Evolutionary conservation across 2,888 invertebrate species (phyloP).

Genomic region (Escarpia spicata): DNA sequence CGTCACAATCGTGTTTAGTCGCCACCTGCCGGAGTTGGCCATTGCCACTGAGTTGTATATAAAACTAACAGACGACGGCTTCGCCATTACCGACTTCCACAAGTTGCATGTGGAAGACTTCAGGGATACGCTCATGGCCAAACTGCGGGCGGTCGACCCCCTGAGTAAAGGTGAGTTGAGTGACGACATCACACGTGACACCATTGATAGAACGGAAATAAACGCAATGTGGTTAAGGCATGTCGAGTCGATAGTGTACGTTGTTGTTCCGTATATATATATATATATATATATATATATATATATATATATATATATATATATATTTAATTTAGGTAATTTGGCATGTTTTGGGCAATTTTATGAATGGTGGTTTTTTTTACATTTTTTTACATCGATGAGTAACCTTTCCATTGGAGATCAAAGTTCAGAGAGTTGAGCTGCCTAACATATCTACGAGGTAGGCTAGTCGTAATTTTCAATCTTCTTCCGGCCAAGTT

Average conservation of each 20-base stretch:
- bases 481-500: too few species aligned
- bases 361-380: too few species aligned
- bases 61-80: not conserved
- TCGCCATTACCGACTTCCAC: not conserved
- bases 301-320: conserved; percentile 23
- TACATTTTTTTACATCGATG: too few species aligned
- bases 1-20: conserved; percentile 23
- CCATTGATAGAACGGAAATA: not conserved
- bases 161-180: not conserved
- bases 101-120: not conserved
- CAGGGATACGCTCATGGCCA: not conserved
- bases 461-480: too few species aligned
- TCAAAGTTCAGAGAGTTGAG: too few species aligned
- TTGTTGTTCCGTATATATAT: not conserved
- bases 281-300: conserved; percentile 24
- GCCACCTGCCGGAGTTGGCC: not conserved
- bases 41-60: conserved; percentile 20
- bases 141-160: not conserved
- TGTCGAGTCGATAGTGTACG: not conserved
- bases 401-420: too few species aligned
- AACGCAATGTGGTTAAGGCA: not conserved
- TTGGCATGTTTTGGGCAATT: too few species aligned
- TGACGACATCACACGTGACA: not conserved
- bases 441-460: too few species aligned
- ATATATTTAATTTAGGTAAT: not conserved